Conservation (phyloP, 2,888 invertebrate species). For the Endomychus coccineus region DNA sequence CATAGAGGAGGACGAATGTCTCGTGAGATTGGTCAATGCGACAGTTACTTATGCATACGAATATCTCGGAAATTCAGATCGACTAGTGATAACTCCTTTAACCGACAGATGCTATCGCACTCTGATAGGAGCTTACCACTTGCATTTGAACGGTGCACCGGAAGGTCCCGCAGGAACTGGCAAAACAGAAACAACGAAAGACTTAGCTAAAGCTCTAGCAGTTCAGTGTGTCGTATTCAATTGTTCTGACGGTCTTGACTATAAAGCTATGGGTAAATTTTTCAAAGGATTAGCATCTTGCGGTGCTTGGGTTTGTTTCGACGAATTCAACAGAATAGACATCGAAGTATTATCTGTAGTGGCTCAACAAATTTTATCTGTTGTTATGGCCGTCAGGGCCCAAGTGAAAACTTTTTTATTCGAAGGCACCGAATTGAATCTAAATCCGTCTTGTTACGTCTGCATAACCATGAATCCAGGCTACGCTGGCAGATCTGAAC, state of each 20-base stretch:
- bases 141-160: constrained; percentile 76
- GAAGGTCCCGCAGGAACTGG: constrained; percentile 84
- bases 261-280: constrained; percentile 79
- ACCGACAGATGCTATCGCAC: constrained; percentile 79
- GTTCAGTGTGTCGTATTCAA: constrained; percentile 87
- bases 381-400: constrained; percentile 66
- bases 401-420: constrained; percentile 61
- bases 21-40: constrained; percentile 72
- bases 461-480: constrained; percentile 76
- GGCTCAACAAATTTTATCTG: constrained; percentile 78
- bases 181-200: constrained; percentile 88
- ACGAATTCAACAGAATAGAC: constrained; percentile 81
- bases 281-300: constrained; percentile 78
- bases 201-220: constrained; percentile 84
- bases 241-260: constrained; percentile 80
- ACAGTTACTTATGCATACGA: constrained; percentile 74
- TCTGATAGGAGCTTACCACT: constrained; percentile 72
- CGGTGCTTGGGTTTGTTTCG: constrained; percentile 85
- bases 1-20: constrained; percentile 61
- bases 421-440: constrained; percentile 63
- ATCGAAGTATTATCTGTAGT: constrained; percentile 80
- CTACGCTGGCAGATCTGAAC: constrained; percentile 73
- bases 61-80: constrained; percentile 73
- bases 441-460: constrained; percentile 74
- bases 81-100: constrained; percentile 67